Percentiles rank a stretch among this genome's conserved stretches.
Conservation (phyloP, 92 coral and sea anemone genomes). For the Epizoanthus scotinus region DNA sequence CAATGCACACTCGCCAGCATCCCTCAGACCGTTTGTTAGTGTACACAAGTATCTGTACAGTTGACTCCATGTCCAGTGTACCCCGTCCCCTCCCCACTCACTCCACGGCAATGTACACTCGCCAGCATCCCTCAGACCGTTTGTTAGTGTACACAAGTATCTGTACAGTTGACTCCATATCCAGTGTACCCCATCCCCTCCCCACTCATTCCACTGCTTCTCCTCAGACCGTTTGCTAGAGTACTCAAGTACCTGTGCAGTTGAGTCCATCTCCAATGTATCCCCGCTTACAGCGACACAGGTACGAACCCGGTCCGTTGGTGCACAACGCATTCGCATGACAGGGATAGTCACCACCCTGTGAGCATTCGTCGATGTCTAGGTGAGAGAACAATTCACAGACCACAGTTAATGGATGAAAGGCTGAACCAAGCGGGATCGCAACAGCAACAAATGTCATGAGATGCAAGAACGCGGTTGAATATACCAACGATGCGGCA, state of each 20-base stretch:
- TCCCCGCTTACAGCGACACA: conserved; percentile 43
- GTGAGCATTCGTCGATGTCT: conserved; percentile 51
- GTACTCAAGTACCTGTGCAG: conserved; percentile 34
- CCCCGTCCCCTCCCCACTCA: too few relatives aligned
- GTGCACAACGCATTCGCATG: conserved; percentile 39
- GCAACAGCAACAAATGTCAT: too few relatives aligned
- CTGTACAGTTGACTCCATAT: conserved; percentile 40
- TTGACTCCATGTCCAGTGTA: too few relatives aligned
- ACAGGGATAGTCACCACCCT: conserved; percentile 17
- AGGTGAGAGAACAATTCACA: neutral
- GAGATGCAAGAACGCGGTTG: too few relatives aligned
- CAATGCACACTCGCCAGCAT: too few relatives aligned
- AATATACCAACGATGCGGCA: too few relatives aligned
- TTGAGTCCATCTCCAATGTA: conserved; percentile 41
- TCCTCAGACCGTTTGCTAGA: neutral
- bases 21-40: too few relatives aligned
- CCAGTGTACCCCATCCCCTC: conserved; percentile 26
- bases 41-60: too few relatives aligned
- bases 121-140: too few relatives aligned
- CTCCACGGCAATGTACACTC: too few relatives aligned
- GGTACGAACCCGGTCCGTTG: conserved; percentile 33
- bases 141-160: neutral
- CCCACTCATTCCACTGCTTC: neutral
- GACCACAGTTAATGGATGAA: neutral
- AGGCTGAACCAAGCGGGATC: too few relatives aligned